Conservation (phyloP, 2,888 invertebrate genomes). For the Noctua janthina region DNA sequence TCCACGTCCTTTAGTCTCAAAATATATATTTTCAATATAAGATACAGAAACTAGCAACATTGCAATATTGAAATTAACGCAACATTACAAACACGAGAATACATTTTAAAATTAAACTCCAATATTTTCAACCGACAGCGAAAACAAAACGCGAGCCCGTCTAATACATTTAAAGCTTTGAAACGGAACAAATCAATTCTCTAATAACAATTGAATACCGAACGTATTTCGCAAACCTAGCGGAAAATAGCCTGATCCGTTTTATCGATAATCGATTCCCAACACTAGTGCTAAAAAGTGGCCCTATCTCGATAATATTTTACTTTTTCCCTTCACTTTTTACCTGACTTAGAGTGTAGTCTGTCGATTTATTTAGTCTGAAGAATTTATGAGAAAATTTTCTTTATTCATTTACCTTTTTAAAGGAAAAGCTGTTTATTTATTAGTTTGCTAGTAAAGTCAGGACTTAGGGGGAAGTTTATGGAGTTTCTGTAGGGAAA, state of each 20-base stretch:
- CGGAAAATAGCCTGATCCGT: conserved; percentile 72
- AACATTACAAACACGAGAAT: conserved; percentile 24
- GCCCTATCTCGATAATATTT: conserved; percentile 65
- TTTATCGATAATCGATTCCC: conserved; percentile 70
- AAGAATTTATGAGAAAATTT: conserved; percentile 55
- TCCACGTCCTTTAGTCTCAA: background rate
- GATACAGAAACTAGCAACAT: conserved; percentile 20
- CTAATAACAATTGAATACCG: conserved; percentile 76
- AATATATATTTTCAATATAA: background rate
- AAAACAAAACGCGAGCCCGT: conserved; percentile 50
- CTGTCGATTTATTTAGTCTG: conserved; percentile 61
- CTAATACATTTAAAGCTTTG: conserved; percentile 64
- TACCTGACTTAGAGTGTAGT: conserved; percentile 60
- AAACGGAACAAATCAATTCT: conserved; percentile 71
- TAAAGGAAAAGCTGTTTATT: conserved; percentile 42
- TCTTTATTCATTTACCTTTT: conserved; percentile 52
- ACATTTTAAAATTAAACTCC: conserved; percentile 22
- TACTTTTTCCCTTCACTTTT: conserved; percentile 63
- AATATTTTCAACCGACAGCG: conserved; percentile 38
- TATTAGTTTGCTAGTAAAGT: conserved; percentile 47
- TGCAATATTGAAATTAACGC: conserved; percentile 29
- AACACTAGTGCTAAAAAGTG: conserved; percentile 66
- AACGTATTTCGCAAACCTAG: conserved; percentile 65
- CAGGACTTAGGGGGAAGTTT: conserved; percentile 12
- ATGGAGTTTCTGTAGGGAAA: background rate